Base-by-base conservation (phyloP, 2,113 vertebrate genomes). In the Guaruba guarouba region DNA sequence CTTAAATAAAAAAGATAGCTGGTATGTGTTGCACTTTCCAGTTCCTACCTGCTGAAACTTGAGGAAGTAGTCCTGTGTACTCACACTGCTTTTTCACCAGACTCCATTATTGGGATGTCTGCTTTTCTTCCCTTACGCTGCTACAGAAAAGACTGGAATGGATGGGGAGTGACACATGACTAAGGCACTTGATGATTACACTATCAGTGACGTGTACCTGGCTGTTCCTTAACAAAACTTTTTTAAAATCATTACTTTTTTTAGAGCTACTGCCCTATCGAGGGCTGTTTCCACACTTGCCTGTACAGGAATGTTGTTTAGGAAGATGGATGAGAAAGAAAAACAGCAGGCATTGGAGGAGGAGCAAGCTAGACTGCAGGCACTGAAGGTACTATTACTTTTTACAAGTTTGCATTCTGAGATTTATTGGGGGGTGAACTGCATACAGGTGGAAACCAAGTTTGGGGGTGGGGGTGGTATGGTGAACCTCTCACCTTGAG, bases 341-440 rank as follows among this genome's bases (percentile, higher is more conserved):
- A 99, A 98, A 87, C 99, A 98, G 96, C 99, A 98, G 88, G 99
- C 99, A 4, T 74, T 99, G 93, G 99, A 99, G 96, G 99, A 99
- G 74, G 99, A 99, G 18, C 99, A 99, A 96, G 98, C 98, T 71
- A 96, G 98, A 68, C 97, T 99, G 92, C 99, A 99, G 95, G 98
- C 98, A 22, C 98, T 99, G 6, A 99, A 99, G 99, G 99, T 99
- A 92, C 12, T 17, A 2, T 51, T 5, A 59, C 25, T 89, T 89
- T 70, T 76, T 37, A 49, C 4, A 24, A 54, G 17, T 51, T 74
- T 41, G 9, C 85, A 20, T 86, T 88, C 44, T 4, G 17, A 31
- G 8, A 5, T 35, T 17, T 28, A n/a, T 25, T 74, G 5, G 31
- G 12, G 33, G 31, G 3, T 57, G 22, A 17, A 41, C 13, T 69